Percentiles rank a stretch among this genome's conserved stretches.
These are phyloP conservation scores for Apogon talboti DNA, from an alignment of 2,797 vertebrate species.

Conservation along the genomic window DNA sequence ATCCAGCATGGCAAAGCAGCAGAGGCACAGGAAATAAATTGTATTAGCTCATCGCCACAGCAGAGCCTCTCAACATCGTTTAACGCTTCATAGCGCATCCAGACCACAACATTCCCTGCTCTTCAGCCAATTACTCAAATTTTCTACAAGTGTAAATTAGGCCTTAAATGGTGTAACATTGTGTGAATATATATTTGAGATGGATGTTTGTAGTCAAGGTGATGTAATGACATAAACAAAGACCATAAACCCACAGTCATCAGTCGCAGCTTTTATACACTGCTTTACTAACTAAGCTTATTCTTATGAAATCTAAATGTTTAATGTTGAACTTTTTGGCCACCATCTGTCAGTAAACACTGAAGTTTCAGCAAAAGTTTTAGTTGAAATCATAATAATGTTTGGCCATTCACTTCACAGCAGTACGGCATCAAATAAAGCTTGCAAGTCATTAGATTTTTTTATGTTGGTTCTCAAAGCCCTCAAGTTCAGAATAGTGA, in stretches of 20 bases:
- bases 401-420: slow-evolving; percentile 37
- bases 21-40: slow-evolving; percentile 74
- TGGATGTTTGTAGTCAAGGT: slow-evolving; percentile 28
- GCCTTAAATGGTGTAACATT: slow-evolving; percentile 33
- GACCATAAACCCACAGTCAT: slow-evolving; percentile 1
- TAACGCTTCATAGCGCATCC: slow-evolving; percentile 65
- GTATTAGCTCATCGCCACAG: slow-evolving; percentile 65
- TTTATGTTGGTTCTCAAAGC: slow-evolving; percentile 35
- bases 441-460: slow-evolving; percentile 29
- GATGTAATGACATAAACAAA: slow-evolving; percentile 12
- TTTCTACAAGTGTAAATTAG: slow-evolving; percentile 46
- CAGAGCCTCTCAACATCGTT: slow-evolving; percentile 68
- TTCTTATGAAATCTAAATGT: slow-evolving; percentile 33
- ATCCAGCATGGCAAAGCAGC: slow-evolving; percentile 73
- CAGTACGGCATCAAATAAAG: slow-evolving; percentile 21
- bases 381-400: slow-evolving; percentile 39
- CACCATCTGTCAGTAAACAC: slow-evolving; percentile 12
- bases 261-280: slow-evolving; percentile 10
- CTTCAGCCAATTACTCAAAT: slow-evolving; percentile 55
- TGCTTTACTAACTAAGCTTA: slow-evolving; percentile 1
- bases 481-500: slow-evolving; percentile 29
- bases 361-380: slow-evolving; percentile 11
- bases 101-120: slow-evolving; percentile 50
- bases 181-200: slow-evolving; percentile 21
- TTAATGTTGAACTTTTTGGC: slow-evolving; percentile 20